phyloP scores from a whole-genome alignment of 2,113 vertebrate species.

The Alosa alosa region DNA sequence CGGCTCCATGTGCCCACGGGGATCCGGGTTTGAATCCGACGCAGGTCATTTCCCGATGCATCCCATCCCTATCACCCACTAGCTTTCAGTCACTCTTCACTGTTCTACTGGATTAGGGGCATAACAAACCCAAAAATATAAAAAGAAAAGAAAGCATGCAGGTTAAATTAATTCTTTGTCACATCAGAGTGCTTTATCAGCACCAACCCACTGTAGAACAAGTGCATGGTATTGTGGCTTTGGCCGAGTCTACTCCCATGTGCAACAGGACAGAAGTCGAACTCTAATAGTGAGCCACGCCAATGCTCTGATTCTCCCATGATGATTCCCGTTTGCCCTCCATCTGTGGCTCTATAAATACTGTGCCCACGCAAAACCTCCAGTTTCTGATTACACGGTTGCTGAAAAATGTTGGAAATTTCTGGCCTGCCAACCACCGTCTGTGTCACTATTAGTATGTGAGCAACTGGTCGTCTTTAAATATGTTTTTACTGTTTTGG shows the following conservation, averaged over 20 bases:
- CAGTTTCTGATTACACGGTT: slow-evolving; percentile 35
- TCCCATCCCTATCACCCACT: too few species aligned
- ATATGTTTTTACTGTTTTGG: slow-evolving; percentile 59
- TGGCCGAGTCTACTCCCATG: neutral
- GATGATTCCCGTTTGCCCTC: slow-evolving; percentile 28
- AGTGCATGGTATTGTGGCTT: neutral
- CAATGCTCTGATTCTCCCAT: slow-evolving; percentile 26
- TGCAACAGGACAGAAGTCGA: neutral
- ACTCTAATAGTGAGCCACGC: neutral
- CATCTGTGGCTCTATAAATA: slow-evolving; percentile 52
- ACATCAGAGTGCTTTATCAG: neutral
- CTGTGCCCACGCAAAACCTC: slow-evolving; percentile 28
- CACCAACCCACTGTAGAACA: neutral
- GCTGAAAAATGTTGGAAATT: slow-evolving; percentile 65
- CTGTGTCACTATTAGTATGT: slow-evolving; percentile 16
- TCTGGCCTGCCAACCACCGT: slow-evolving; percentile 53
- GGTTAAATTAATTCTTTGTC: neutral
- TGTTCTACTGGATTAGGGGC: too few species aligned
- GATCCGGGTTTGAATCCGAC: too few species aligned
- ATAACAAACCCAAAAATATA: too few species aligned
- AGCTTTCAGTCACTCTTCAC: too few species aligned
- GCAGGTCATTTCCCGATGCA: too few species aligned
- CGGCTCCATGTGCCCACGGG: too few species aligned
- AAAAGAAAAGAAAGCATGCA: too few species aligned
- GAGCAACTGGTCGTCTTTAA: slow-evolving; percentile 59